These are phyloP conservation scores for Manis javanica DNA, from an alignment of 2,797 vertebrate genomes.

Conservation along the genomic window DNA sequence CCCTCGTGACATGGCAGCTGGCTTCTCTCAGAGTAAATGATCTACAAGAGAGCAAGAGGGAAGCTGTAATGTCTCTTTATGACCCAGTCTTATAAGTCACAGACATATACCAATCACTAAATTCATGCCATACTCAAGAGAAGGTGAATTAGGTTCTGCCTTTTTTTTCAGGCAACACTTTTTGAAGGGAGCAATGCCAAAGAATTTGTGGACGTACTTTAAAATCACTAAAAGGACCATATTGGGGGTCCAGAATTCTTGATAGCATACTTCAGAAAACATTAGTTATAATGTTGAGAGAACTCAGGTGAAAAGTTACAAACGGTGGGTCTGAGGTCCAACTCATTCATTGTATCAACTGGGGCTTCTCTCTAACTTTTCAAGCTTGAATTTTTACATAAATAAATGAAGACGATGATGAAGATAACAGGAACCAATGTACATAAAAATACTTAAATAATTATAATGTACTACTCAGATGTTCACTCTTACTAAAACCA, in stretches of 20 bases:
- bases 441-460: slow-evolving; percentile 24
- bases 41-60: neutral
- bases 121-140: neutral
- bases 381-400: slow-evolving; percentile 53
- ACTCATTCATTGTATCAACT: neutral
- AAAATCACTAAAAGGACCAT: neutral
- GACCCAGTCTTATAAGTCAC: neutral
- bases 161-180: neutral
- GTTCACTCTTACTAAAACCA: slow-evolving; percentile 46
- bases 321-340: neutral
- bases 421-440: slow-evolving; percentile 18
- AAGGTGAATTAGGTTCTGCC: neutral
- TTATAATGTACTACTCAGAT: slow-evolving; percentile 3
- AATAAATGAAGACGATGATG: slow-evolving; percentile 18
- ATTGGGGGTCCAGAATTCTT: neutral
- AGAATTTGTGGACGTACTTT: slow-evolving; percentile 32
- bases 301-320: slow-evolving; percentile 13
- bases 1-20: neutral
- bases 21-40: neutral
- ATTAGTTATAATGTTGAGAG: slow-evolving; percentile 19
- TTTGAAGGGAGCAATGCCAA: neutral
- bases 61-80: neutral
- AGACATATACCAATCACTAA: neutral
- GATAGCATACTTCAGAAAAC: slow-evolving; percentile 3
- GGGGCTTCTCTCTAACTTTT: neutral